Evolutionary conservation across 2,888 invertebrate genomes (phyloP).

Genomic region (Sminthurinus aureus): DNA sequence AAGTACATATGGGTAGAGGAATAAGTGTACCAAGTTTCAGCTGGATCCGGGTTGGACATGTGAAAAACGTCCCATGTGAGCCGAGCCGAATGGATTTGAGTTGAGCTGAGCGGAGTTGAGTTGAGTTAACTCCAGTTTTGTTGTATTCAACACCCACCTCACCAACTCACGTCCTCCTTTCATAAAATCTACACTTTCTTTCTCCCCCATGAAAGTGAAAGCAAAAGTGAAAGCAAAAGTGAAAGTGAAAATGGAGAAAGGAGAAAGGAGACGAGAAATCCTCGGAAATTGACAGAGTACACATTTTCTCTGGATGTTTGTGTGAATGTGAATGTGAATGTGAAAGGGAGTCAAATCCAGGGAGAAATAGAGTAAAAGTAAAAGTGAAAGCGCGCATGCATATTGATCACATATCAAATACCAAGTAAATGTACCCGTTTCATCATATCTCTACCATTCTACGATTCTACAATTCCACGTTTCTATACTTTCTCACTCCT

Average conservation of each 20-base stretch:
- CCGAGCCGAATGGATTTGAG: background rate
- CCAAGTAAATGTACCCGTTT: background rate
- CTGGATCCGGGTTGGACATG: no score
- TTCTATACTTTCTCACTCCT: background rate
- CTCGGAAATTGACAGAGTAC: background rate
- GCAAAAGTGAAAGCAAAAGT: background rate
- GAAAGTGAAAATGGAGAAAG: background rate
- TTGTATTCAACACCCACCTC: no score
- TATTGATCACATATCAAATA: background rate
- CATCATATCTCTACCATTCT: background rate
- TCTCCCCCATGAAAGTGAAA: background rate
- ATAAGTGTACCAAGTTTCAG: no score
- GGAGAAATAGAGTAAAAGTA: background rate
- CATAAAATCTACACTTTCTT: no score
- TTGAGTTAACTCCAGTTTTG: no score
- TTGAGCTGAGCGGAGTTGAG: no score
- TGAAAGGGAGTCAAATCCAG: background rate
- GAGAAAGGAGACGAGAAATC: background rate
- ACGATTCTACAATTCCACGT: no score
- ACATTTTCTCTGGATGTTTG: background rate
- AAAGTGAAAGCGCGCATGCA: background rate
- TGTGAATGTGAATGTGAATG: background rate
- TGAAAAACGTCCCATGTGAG: no score
- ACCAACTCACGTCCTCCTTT: no score
- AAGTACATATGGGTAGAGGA: no score